These are phyloP conservation scores for Chironomus tepperi DNA, from an alignment of 1,140 invertebrate genomes.

Conservation along the genomic window DNA sequence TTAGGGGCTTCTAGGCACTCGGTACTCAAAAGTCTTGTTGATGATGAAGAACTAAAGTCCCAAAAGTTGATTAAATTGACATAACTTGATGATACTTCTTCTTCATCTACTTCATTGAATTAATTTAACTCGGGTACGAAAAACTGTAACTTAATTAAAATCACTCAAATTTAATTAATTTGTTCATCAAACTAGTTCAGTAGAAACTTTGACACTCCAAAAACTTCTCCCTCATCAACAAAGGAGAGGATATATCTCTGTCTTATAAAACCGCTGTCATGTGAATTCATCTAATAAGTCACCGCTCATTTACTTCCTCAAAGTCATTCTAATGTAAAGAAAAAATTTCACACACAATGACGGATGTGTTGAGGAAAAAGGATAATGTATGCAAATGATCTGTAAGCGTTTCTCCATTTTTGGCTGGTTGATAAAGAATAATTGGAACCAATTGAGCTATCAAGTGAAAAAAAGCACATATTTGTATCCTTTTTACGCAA, in stretches of 20 bases:
- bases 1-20: too few species aligned
- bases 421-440: neutral
- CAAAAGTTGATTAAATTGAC: too few species aligned
- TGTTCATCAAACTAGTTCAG: too few species aligned
- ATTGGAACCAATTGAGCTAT: slow-evolving; percentile 23
- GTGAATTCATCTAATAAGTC: neutral
- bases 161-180: too few species aligned
- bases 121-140: too few species aligned
- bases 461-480: neutral
- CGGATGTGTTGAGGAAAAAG: neutral
- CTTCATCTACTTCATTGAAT: too few species aligned
- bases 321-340: neutral
- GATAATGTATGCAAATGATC: slow-evolving; percentile 20
- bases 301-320: neutral
- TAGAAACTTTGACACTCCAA: neutral
- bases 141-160: too few species aligned
- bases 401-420: neutral
- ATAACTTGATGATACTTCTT: too few species aligned
- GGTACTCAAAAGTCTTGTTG: too few species aligned
- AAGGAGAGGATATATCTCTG: neutral
- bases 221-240: neutral
- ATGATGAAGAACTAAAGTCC: too few species aligned
- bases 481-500: neutral
- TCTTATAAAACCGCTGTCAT: neutral
- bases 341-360: neutral